Evolutionary conservation across 2,797 vertebrate species (phyloP).

Genomic region (Phaenicophaeus curvirostris): DNA sequence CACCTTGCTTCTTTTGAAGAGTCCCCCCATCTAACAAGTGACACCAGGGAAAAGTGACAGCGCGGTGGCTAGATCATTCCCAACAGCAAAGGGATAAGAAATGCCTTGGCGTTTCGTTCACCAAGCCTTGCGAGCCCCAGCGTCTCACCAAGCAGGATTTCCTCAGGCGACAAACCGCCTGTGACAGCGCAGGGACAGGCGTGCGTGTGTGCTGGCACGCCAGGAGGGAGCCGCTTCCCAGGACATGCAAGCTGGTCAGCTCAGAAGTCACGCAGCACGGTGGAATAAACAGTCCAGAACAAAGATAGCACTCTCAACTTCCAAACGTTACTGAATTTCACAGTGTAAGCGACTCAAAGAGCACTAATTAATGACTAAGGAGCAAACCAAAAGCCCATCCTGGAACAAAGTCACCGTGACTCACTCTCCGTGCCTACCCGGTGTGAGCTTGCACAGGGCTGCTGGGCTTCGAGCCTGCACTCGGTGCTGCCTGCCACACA

Average conservation of each 20-base stretch:
- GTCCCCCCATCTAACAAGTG: no score
- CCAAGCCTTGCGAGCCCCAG: background rate
- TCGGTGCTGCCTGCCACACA: background rate
- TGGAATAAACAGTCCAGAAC: background rate
- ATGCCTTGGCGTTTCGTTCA: background rate
- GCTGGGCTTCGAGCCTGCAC: background rate
- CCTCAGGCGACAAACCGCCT: background rate
- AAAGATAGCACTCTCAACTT: background rate
- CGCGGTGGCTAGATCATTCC: fast-evolving
- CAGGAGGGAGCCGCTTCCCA: background rate
- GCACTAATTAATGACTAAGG: background rate
- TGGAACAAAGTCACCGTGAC: background rate
- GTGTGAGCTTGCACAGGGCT: background rate
- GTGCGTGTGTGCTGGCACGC: background rate
- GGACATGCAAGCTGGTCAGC: no score
- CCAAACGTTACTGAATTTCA: background rate
- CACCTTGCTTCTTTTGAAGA: no score
- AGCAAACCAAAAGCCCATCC: background rate
- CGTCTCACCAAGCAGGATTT: background rate
- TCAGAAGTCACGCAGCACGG: fast-evolving
- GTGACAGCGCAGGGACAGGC: no score
- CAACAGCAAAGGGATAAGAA: no score
- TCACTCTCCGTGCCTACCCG: background rate
- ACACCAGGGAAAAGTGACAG: background rate
- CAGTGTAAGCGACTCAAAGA: background rate